These are phyloP conservation scores for Sabellastarte sp. DNA, from an alignment of 2,888 invertebrate genomes.

Conservation along the genomic window DNA sequence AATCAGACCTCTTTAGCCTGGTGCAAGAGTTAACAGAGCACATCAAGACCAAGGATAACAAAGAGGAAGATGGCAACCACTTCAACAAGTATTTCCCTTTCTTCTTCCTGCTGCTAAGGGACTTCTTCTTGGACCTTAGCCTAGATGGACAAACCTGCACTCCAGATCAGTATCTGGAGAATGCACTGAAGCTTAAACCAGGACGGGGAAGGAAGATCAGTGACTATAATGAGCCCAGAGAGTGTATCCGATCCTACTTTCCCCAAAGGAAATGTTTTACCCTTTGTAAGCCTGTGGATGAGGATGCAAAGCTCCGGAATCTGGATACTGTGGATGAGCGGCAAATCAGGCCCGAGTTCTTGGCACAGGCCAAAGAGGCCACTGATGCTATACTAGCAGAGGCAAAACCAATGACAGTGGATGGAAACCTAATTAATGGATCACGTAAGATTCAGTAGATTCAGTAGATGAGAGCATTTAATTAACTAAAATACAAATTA, in stretches of 20 bases:
- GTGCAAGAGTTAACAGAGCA: neutral
- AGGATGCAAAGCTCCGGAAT: neutral
- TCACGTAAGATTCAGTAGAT: neutral
- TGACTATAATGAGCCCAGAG: neutral
- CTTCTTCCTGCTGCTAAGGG: neutral
- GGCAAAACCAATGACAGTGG: neutral
- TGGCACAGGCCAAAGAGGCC: neutral
- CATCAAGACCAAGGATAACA: neutral
- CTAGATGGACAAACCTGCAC: neutral
- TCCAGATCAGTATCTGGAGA: neutral
- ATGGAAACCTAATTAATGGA: neutral
- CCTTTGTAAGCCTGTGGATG: neutral
- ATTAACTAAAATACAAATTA: too few species aligned
- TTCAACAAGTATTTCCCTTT: neutral
- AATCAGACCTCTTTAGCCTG: neutral
- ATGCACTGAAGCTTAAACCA: neutral
- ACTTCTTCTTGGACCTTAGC: neutral
- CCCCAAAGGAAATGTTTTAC: neutral
- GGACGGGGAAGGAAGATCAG: neutral
- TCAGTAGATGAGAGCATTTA: too few species aligned
- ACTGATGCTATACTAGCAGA: neutral
- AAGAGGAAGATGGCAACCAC: neutral
- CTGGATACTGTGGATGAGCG: neutral
- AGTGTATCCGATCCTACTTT: constrained; percentile 1
- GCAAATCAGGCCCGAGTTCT: neutral